These are phyloP conservation scores for Falcunculus frontatus DNA, from an alignment of 2,113 vertebrate species.

Conservation along the genomic window DNA sequence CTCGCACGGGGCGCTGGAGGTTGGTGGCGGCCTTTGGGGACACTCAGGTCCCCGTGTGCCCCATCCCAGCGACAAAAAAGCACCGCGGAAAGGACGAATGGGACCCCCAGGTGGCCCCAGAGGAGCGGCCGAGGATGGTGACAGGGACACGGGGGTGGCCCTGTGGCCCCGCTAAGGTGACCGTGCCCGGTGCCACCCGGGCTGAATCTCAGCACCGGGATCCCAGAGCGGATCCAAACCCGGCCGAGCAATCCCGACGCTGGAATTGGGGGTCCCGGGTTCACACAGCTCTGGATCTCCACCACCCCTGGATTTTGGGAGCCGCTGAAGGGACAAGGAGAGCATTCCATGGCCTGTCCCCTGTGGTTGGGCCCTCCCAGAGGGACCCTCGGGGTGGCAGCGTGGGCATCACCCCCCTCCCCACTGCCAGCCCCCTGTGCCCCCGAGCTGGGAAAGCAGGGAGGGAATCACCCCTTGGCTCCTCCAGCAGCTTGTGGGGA, in stretches of 20 bases:
- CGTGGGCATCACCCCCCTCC: background rate
- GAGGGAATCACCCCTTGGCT: background rate
- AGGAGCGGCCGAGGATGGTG: background rate
- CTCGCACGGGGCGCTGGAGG: background rate
- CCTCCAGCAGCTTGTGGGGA: background rate
- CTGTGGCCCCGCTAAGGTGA: background rate
- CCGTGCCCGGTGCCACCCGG: background rate
- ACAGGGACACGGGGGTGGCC: background rate
- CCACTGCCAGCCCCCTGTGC: too few relatives aligned
- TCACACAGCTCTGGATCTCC: background rate
- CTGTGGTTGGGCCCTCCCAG: background rate
- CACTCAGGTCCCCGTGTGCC: rapidly evolving
- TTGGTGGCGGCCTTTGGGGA: background rate
- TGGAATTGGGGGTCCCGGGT: rapidly evolving
- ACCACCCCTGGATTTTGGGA: rapidly evolving
- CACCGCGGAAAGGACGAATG: rapidly evolving
- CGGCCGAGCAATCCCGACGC: rapidly evolving
- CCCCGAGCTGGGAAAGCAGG: background rate
- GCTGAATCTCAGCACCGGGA: background rate
- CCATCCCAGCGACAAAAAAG: rapidly evolving
- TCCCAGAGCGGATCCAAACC: background rate
- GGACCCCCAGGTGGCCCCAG: background rate
- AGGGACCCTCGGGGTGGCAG: background rate
- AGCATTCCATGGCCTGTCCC: background rate
- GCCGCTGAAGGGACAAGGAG: rapidly evolving